Base-by-base conservation (phyloP, 2,113 vertebrate genomes). In the Kryptolebias marmoratus region DNA sequence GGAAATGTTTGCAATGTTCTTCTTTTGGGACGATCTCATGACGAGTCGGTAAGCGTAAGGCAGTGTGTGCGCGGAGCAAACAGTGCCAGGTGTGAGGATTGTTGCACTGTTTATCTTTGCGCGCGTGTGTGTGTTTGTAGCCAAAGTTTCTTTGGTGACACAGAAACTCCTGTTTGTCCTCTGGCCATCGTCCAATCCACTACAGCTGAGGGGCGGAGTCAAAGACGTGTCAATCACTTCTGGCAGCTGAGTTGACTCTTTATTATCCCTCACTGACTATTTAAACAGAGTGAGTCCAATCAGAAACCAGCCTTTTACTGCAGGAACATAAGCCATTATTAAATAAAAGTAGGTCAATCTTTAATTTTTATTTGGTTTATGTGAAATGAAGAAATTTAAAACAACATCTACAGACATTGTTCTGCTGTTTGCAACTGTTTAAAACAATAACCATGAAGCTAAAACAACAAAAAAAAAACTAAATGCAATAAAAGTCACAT, bases 91-190 rank as follows among this genome's bases (percentile, higher is more conserved):
- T 52, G 44, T 10, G 39, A 42, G 4, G 39, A 42, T 42, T 42
- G 39, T 42, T 42, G 39, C 39, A 42, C 39, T 42, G 39, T 42
- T 42, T 5, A 42, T 42, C 8, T 10, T 42, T 9, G 10, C 39
- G 9, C 39, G 3, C 67, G 68, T 63, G 64, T 53, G 64, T 48
- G 68, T 45, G 55, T 57, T 32, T 59, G 44, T 66, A 57, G 42
- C 32, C 50, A 63, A 49, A 57, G 65, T 68, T 31, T 77, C 53
- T 62, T 28, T 52, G 28, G 75, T 54, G 64, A 73, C 68, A 83
- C 60, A 75, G 83, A 87, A 68, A 69, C 76, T 81, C 62, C 70
- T 86, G 53, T 61, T 66, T 71, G 64, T 82, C 60, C 71, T 77
- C 62, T 77, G 66, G 45, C 68, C 59, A 53, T 55, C 0, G 1